Percentiles rank a stretch among this genome's conserved stretches.
phyloP scores from a whole-genome alignment of 2,888 invertebrate genomes.

The Macrophya annulata region DNA sequence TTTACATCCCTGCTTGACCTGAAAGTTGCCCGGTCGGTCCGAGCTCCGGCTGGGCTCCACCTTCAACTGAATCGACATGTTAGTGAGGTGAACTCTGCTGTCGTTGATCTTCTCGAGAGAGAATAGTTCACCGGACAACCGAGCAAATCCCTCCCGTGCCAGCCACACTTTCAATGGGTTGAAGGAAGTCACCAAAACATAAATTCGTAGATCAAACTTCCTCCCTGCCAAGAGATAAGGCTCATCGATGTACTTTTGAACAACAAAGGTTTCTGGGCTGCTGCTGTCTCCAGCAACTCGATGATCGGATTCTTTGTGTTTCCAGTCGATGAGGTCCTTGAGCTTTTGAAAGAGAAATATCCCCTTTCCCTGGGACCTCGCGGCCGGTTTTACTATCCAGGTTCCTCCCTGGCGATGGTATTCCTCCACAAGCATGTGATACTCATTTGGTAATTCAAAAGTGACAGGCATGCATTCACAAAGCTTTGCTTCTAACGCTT shows the following conservation, averaged over 20 bases:
- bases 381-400: constrained; percentile 86
- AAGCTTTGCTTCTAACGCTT: constrained; percentile 77
- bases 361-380: constrained; percentile 83
- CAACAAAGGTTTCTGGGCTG: constrained; percentile 79
- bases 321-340: constrained; percentile 75
- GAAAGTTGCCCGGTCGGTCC: constrained; percentile 47
- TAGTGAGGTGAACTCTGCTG: constrained; percentile 82
- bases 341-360: constrained; percentile 83
- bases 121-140: constrained; percentile 83
- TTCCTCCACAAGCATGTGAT: constrained; percentile 84
- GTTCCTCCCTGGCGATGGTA: constrained; percentile 82
- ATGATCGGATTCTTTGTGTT: constrained; percentile 64
- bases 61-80: constrained; percentile 81
- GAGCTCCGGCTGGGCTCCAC: constrained; percentile 58
- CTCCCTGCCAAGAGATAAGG: constrained; percentile 83
- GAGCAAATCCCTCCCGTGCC: constrained; percentile 84
- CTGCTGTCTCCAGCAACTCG: constrained; percentile 56
- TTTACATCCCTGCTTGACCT: constrained; percentile 80
- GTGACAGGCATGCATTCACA: constrained; percentile 83
- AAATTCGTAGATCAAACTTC: constrained; percentile 85
- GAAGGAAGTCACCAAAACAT: constrained; percentile 83
- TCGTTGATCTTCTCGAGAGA: constrained; percentile 82
- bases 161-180: constrained; percentile 81
- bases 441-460: constrained; percentile 84
- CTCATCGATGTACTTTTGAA: constrained; percentile 83